Conservation (phyloP, 30 jellyfish, hydroid and myxozoan species). For the Hydractinia echinata region DNA sequence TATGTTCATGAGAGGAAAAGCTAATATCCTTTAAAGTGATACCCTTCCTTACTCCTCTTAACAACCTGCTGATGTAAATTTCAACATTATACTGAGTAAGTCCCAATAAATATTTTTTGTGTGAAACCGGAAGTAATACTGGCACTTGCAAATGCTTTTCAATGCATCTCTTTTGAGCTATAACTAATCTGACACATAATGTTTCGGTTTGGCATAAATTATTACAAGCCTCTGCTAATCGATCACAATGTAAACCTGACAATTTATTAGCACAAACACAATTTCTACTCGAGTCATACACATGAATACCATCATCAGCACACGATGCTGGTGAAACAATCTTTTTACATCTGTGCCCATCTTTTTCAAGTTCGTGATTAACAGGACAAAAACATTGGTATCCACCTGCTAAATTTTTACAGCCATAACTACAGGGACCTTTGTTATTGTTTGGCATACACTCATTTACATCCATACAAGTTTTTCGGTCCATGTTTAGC, state of each 20-base stretch:
- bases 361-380: conserved; percentile 15
- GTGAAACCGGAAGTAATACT: background rate
- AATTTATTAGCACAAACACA: conserved; percentile 3
- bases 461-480: conserved; percentile 49
- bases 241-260: background rate
- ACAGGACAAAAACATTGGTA: conserved; percentile 43
- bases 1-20: background rate
- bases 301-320: conserved; percentile 1
- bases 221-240: background rate
- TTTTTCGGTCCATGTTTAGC: conserved; percentile 40
- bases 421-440: conserved; percentile 69
- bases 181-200: background rate
- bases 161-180: background rate
- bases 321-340: background rate
- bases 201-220: background rate
- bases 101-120: background rate
- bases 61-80: background rate
- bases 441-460: conserved; percentile 58
- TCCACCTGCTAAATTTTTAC: conserved; percentile 43
- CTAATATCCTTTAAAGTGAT: conserved; percentile 1
- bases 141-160: background rate
- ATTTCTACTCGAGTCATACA: background rate
- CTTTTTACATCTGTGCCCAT: background rate
- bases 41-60: background rate
- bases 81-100: background rate